These are phyloP conservation scores for Hanleya hanleyi DNA, from an alignment of 2,888 invertebrate genomes.

Conservation along the genomic window DNA sequence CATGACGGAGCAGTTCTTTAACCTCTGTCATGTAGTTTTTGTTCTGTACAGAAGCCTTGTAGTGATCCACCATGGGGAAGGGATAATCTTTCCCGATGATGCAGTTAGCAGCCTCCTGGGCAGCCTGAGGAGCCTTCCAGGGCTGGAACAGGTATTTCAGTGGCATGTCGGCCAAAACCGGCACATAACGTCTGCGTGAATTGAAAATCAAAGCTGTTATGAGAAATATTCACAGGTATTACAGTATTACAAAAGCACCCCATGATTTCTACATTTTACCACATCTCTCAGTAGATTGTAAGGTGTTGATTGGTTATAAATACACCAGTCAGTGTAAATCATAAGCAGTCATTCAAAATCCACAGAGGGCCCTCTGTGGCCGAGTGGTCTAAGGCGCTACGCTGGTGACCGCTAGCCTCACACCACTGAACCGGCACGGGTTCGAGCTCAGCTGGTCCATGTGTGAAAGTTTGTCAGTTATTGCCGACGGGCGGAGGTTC, in stretches of 20 bases:
- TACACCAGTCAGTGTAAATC: too few species aligned
- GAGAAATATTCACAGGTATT: not conserved
- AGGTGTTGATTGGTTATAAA: too few species aligned
- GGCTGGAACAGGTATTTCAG: constrained; percentile 64
- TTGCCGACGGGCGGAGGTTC: too few species aligned
- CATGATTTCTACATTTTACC: too few species aligned
- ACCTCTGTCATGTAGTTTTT: constrained; percentile 52
- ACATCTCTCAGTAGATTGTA: too few species aligned
- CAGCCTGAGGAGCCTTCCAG: constrained; percentile 65
- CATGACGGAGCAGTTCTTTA: constrained; percentile 59
- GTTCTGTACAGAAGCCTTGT: constrained; percentile 48
- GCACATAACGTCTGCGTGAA: constrained; percentile 62
- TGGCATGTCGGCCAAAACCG: constrained; percentile 65
- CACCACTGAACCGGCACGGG: too few species aligned
- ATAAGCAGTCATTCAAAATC: too few species aligned
- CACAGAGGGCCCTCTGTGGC: too few species aligned
- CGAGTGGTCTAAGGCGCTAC: too few species aligned
- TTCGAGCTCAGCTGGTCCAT: too few species aligned
- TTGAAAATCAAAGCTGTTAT: not conserved
- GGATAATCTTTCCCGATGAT: constrained; percentile 67
- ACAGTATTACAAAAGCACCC: not conserved
- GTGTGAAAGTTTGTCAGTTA: too few species aligned
- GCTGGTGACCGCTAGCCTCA: too few species aligned
- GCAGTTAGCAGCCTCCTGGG: constrained; percentile 60
- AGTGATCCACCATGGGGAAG: constrained; percentile 63